Percentiles rank a stretch among this genome's conserved stretches.
Evolutionary conservation across 2,888 invertebrate species (phyloP).

Genomic region (Aphodius granarius): DNA sequence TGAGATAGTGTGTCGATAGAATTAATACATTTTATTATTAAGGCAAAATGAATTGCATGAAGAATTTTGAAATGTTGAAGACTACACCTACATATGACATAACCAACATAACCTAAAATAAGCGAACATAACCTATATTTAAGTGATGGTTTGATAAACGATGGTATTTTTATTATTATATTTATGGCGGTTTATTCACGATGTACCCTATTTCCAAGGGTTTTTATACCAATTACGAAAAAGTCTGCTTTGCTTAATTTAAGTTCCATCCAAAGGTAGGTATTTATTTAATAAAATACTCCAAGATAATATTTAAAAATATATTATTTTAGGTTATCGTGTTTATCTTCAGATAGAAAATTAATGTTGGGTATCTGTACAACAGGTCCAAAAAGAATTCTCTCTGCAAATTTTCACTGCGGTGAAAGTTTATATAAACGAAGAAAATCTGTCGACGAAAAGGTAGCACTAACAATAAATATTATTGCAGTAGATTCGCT

Average conservation of each 20-base stretch:
- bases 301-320: too few species aligned
- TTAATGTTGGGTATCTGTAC: not conserved
- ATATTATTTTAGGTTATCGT: not conserved
- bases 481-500: too few species aligned
- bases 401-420: slow-evolving; percentile 43
- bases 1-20: not conserved
- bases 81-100: not conserved
- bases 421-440: slow-evolving; percentile 58
- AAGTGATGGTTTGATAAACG: not conserved
- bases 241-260: not conserved
- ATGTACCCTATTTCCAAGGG: not conserved
- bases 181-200: slow-evolving; percentile 19
- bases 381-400: slow-evolving; percentile 2
- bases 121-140: slow-evolving; percentile 13
- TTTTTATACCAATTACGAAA: slow-evolving; percentile 1
- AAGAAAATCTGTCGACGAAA: slow-evolving; percentile 65
- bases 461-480: slow-evolving; percentile 50
- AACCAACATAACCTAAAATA: slow-evolving; percentile 14
- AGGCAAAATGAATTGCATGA: not conserved
- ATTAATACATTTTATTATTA: not conserved
- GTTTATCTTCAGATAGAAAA: not conserved
- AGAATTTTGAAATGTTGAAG: not conserved
- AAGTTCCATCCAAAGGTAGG: slow-evolving; percentile 13
- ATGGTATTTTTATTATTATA: not conserved
- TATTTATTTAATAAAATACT: not conserved